phyloP scores from a whole-genome alignment of 2,113 vertebrate genomes.

The Cathartes aura region DNA sequence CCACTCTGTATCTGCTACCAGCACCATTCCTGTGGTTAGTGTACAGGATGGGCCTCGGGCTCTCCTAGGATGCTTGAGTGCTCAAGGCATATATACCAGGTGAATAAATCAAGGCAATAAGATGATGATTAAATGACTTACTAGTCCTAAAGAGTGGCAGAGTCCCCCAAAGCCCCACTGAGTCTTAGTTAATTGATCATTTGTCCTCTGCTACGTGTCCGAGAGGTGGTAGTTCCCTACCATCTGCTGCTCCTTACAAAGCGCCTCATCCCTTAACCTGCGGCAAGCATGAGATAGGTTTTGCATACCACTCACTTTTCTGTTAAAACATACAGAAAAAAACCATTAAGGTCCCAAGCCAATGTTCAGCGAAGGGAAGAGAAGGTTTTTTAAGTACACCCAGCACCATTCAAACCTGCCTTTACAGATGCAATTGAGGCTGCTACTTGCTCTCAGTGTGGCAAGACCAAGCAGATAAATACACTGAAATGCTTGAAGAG shows the following conservation, averaged over 20 bases:
- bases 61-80: neutral
- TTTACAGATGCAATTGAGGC: neutral
- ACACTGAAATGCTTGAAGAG: neutral
- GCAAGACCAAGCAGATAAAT: neutral
- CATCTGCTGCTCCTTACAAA: neutral
- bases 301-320: neutral
- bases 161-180: neutral
- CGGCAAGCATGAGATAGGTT: accelerated
- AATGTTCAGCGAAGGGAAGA: neutral
- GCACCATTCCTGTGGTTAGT: neutral
- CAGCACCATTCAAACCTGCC: neutral
- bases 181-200: neutral
- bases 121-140: neutral
- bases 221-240: neutral
- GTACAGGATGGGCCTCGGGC: accelerated
- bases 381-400: neutral
- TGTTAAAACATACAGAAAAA: neutral
- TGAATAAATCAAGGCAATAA: neutral
- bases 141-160: neutral
- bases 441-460: neutral
- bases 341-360: accelerated
- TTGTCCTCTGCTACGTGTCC: neutral
- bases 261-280: accelerated
- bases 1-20: neutral
- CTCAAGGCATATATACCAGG: neutral